Percentiles rank a stretch among this genome's conserved stretches.
These are phyloP conservation scores for Pachypanchax playfairii DNA, from an alignment of 2,113 vertebrate species.

Conservation along the genomic window DNA sequence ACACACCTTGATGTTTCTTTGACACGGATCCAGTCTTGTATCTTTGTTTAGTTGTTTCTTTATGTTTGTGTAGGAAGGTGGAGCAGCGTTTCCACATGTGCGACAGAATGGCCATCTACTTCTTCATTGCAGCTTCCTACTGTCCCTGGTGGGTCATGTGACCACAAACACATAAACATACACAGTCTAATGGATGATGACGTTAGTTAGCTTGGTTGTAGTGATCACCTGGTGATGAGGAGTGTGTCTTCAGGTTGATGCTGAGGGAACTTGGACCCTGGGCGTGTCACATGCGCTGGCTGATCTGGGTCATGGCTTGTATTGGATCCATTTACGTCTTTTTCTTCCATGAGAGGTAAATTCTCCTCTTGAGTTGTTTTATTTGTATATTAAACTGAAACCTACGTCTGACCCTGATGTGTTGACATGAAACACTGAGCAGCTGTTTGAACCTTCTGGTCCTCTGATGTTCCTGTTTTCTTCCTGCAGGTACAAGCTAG, in stretches of 20 bases:
- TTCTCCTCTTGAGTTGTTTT: not conserved
- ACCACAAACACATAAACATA: not conserved
- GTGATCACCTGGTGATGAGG: not conserved
- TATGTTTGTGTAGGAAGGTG: slow-evolving; percentile 75
- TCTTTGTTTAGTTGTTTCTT: not conserved
- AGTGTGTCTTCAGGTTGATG: slow-evolving; percentile 81
- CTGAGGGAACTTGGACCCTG: slow-evolving; percentile 90
- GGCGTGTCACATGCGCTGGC: slow-evolving; percentile 91
- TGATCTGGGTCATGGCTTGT: slow-evolving; percentile 91
- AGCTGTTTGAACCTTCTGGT: slow-evolving; percentile 30
- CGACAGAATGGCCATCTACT: slow-evolving; percentile 94
- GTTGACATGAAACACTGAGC: slow-evolving; percentile 37
- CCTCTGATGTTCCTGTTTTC: slow-evolving; percentile 22
- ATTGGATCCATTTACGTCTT: slow-evolving; percentile 85
- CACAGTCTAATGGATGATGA: not conserved
- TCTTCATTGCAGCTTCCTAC: slow-evolving; percentile 93
- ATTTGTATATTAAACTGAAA: slow-evolving; percentile 14
- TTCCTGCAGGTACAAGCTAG: slow-evolving; percentile 87
- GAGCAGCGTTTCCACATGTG: slow-evolving; percentile 94
- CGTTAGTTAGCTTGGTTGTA: too few species aligned
- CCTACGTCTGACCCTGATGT: slow-evolving; percentile 12
- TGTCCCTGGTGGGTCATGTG: slow-evolving; percentile 88
- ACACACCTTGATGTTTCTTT: too few species aligned
- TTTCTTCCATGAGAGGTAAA: slow-evolving; percentile 91
- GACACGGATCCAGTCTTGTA: too few species aligned